Evolutionary conservation across 2,888 invertebrate genomes (phyloP).

Genomic region (Heterodera filipjevi): DNA sequence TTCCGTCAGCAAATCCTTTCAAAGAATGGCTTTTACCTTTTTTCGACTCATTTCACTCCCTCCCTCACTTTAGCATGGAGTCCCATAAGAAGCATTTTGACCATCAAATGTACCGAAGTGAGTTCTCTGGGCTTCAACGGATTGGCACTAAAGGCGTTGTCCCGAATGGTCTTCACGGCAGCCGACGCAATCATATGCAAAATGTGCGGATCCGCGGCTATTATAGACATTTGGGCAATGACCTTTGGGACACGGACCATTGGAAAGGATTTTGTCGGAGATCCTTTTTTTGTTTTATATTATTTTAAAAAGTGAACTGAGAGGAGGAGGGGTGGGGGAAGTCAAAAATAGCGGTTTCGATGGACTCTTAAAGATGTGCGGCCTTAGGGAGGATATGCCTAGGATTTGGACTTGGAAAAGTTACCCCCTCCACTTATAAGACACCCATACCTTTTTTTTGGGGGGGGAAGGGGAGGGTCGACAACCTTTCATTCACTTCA

Average conservation of each 20-base stretch:
- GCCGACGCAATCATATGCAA: slow-evolving; percentile 51
- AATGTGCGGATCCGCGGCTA: slow-evolving; percentile 53
- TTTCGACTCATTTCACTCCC: background rate
- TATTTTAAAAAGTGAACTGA: too few species aligned
- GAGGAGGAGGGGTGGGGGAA: too few species aligned
- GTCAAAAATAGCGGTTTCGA: too few species aligned
- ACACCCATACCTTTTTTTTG: too few species aligned
- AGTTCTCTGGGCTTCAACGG: slow-evolving; percentile 43
- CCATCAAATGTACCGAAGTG: slow-evolving; percentile 31
- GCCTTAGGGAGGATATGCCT: too few species aligned
- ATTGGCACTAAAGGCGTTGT: slow-evolving; percentile 30
- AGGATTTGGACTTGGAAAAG: too few species aligned
- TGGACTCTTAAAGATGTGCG: too few species aligned
- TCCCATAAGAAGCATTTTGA: slow-evolving; percentile 41
- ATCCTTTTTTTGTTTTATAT: too few species aligned
- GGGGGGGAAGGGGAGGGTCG: too few species aligned
- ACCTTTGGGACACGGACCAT: slow-evolving; percentile 20
- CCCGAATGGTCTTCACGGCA: slow-evolving; percentile 39
- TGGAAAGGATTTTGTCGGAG: background rate
- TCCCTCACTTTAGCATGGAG: slow-evolving; percentile 31
- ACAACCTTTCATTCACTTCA: too few species aligned
- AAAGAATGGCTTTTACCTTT: background rate
- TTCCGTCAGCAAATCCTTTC: slow-evolving; percentile 6
- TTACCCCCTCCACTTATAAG: too few species aligned
- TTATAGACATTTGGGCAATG: slow-evolving; percentile 49